A percentile compares a stretch with the other conserved stretches of the same genome.
Evolutionary conservation across 2,113 vertebrate species (phyloP).

Genomic region (Ariopsis seemanni): DNA sequence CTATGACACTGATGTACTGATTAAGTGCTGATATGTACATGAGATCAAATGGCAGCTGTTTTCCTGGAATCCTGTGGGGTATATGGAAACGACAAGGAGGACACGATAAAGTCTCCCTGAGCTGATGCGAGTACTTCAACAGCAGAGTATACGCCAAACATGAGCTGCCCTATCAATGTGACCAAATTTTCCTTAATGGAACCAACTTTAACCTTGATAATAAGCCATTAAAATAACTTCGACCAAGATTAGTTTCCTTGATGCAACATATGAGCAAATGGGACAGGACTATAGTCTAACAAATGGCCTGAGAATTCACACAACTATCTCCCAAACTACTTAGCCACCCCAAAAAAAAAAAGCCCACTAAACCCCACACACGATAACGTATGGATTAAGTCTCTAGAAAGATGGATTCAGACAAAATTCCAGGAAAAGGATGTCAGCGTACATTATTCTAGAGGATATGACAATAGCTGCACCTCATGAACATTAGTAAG

Average conservation of each 20-base stretch:
- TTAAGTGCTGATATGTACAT: slow-evolving; percentile 75
- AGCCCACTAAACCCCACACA: no score
- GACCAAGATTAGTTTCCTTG: neutral
- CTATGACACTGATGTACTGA: slow-evolving; percentile 77
- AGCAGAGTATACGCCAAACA: slow-evolving; percentile 13
- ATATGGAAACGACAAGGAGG: neutral
- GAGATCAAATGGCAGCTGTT: slow-evolving; percentile 41
- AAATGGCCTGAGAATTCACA: neutral
- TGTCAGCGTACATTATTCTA: slow-evolving; percentile 34
- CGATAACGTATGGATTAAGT: neutral
- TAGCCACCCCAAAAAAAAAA: no score
- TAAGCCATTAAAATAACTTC: neutral
- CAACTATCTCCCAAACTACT: neutral
- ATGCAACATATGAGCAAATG: neutral
- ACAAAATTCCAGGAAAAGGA: slow-evolving; percentile 48
- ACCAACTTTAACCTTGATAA: neutral
- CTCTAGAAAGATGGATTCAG: neutral
- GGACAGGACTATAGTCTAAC: neutral
- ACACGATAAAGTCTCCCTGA: slow-evolving; percentile 34
- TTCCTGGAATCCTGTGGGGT: slow-evolving; percentile 51
- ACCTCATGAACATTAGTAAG: slow-evolving; percentile 31
- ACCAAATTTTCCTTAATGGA: neutral
- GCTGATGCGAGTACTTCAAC: slow-evolving; percentile 29
- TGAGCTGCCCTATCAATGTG: neutral
- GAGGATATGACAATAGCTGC: slow-evolving; percentile 44